Base-by-base conservation (phyloP, 2,797 vertebrate genomes). In the Mus minutoides region DNA sequence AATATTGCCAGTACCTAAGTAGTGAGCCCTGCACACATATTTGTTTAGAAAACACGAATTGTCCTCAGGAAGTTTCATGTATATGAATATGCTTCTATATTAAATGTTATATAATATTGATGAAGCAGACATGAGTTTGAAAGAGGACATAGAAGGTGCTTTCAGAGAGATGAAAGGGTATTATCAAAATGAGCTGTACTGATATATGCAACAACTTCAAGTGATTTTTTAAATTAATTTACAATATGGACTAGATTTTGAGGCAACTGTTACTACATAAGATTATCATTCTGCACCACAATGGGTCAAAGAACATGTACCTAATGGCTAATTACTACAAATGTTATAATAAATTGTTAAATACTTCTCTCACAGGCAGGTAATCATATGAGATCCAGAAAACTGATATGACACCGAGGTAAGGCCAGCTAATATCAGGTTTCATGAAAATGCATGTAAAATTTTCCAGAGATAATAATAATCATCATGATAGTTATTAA, bases 401-500 rank as follows among this genome's bases (percentile, higher is more conserved):
- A 34, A 9, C 58, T 46, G 24, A 43, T 10, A 62, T 16, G n/a
- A 88, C 29, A 0, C 64, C n/a, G 24, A 83, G 58, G 40, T n/a
- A n/a, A 2, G 22, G 6, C 2, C 6, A 52, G 4, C 5, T 40
- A 0, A 62, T 0, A 12, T 29, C 17, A 79, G 9, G 4, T 2
- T 58, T 83, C 3, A 3, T 34, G 34, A 46, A 56, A 49, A 19
- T 49, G 19, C 2, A 8, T 7, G 0, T 6, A 6, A 19, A n/a
- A n/a, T 16, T 3, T 21, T 7, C 49, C 22, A 52, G 16, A 54
- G 34, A 16, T 17, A 67, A 34, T n/a, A 37, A 22, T 5, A 1
- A 37, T 13, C 24, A 37, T n/a, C 0, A 21, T 34, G 19, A 17
- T 7, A 56, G 3, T 71, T 71, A 7, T 19, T 58, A 31, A 17